Evolutionary conservation across 2,888 invertebrate genomes (phyloP), one percentile per base, ranked within the genome.

Genomic region (Pegoplata infirma): DNA sequence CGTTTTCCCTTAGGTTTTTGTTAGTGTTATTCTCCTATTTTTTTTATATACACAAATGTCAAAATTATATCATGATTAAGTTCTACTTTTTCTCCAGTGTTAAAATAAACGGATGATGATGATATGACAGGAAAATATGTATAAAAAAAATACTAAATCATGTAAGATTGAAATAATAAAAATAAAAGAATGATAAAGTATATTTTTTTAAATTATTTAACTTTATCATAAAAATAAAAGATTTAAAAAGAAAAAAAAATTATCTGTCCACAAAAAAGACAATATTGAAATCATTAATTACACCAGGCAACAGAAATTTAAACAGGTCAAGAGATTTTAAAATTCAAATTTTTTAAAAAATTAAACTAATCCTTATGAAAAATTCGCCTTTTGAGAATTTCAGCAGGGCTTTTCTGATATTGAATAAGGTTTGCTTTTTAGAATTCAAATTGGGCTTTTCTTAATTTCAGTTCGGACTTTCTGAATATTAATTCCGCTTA

Each of bases 1-100:
- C 36, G 25, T 21, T 23, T 51, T 23, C 3, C n/a, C 12, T 32
- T 5, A 53, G 14, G 14, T 40, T 4, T 5, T 7, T 16, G 5
- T 46, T 47, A n/a, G n/a, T 47, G 47, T 46, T 44, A 23, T 51
- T 51, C n/a, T n/a, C 23, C 51, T 8, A 23, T 56, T 10, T 36
- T 56, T 10, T 36, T 16, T 32, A 8, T 28, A 56, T 56, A 56
- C 32, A 63, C 3, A 63, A 63, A 63, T 61, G 47, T 47, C 47
- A 47, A 47, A 47, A 25, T 63, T 47, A 23, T 32, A 19, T 28
- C n/a, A 8, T 49, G 12, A 47, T 49, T 47, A 32, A 47, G 19
- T 32, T 49, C 28, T 55, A n/a, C n/a, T 55, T 32, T 53, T 17
- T 19, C 8, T 16, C 8, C 53, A 55, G 28, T 28, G 16, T 55